A percentile compares a stretch with the other conserved stretches of the same genome.
Conservation (phyloP, 2,888 invertebrate species). For the Tolmerus cingulatus region DNA sequence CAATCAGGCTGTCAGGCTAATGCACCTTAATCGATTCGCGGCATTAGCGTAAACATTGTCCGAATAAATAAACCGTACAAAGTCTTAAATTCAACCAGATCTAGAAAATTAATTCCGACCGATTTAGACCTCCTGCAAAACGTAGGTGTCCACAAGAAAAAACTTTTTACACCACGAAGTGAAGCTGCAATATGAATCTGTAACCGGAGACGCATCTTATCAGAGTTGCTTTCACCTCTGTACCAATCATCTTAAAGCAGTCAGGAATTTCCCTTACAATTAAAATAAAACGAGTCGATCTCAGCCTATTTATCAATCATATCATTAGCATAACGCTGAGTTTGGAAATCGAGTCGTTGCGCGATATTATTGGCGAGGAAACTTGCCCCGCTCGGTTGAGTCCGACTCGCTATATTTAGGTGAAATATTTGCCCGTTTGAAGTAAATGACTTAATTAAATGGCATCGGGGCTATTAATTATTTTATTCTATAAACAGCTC, state of each 20-base stretch:
- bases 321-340: slow-evolving; percentile 10
- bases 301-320: slow-evolving; percentile 13
- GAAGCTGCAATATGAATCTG: not conserved
- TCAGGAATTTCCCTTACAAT: not conserved
- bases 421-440: slow-evolving; percentile 52
- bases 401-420: slow-evolving; percentile 42
- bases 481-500: slow-evolving; percentile 44
- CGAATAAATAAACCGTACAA: not conserved
- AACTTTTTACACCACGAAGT: not conserved
- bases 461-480: slow-evolving; percentile 53
- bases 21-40: not conserved
- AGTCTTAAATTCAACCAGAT: not conserved
- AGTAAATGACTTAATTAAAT: slow-evolving; percentile 54
- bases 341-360: not conserved
- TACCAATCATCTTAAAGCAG: not conserved
- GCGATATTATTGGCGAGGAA: slow-evolving; percentile 17
- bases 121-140: not conserved
- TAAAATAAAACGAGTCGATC: not conserved
- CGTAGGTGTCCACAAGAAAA: not conserved
- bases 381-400: not conserved
- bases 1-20: not conserved
- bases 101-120: not conserved
- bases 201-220: not conserved
- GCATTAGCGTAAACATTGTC: not conserved
- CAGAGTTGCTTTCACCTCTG: not conserved